These are phyloP conservation scores for Lutjanus erythropterus DNA, from an alignment of 2,113 vertebrate species.

Conservation along the genomic window DNA sequence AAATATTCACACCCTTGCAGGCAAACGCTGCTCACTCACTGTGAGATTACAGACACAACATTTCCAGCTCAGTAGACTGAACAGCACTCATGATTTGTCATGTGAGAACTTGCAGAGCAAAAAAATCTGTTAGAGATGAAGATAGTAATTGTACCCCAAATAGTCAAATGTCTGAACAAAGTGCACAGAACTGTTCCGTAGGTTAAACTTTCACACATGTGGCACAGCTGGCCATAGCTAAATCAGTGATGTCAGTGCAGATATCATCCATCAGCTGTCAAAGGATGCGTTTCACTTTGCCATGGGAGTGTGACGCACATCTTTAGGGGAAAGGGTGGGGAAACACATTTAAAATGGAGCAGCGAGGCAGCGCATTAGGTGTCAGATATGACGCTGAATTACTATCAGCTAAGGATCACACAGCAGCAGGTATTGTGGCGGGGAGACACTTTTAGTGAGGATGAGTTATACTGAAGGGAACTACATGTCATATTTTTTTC, in stretches of 20 bases:
- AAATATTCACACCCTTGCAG: slow-evolving; percentile 32
- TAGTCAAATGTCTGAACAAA: background rate
- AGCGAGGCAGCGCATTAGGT: background rate
- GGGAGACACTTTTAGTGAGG: background rate
- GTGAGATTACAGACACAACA: slow-evolving; percentile 38
- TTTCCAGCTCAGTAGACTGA: slow-evolving; percentile 28
- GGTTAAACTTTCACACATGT: background rate
- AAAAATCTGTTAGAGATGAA: background rate
- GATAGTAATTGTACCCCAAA: background rate
- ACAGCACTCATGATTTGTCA: slow-evolving; percentile 50
- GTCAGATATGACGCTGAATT: background rate
- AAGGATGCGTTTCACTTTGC: background rate
- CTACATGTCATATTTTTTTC: too few relatives aligned
- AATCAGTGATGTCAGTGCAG: slow-evolving; percentile 5
- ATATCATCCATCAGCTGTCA: background rate
- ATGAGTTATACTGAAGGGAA: background rate
- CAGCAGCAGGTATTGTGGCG: background rate
- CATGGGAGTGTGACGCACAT: background rate
- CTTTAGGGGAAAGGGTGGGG: background rate
- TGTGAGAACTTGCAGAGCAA: slow-evolving; percentile 33
- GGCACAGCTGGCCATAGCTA: background rate
- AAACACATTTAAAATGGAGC: background rate
- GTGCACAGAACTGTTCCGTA: background rate
- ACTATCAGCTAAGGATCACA: background rate
- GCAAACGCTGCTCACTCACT: slow-evolving; percentile 20